Conservation (phyloP, 2,113 vertebrate species). For the Barbus barbus region DNA sequence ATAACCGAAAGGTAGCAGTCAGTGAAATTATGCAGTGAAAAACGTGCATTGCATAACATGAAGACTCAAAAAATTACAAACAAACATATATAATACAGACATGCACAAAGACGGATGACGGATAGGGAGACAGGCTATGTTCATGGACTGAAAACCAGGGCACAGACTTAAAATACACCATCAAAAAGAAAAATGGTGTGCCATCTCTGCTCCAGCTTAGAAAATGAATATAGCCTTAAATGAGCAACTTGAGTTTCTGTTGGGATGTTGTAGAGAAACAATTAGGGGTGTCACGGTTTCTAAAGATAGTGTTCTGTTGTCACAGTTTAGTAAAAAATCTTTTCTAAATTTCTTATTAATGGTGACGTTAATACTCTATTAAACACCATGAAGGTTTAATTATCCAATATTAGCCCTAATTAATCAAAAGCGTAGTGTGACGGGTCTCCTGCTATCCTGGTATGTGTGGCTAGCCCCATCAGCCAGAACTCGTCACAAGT, state of each 20-base stretch:
- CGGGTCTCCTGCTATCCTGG: too few species aligned
- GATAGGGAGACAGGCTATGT: not conserved
- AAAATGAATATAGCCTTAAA: not conserved
- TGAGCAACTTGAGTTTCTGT: conserved; percentile 17
- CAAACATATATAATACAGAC: conserved; percentile 14
- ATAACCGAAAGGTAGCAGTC: not conserved
- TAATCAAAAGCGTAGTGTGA: too few species aligned
- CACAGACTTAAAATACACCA: conserved; percentile 3
- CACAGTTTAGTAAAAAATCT: not conserved
- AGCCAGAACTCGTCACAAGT: too few species aligned
- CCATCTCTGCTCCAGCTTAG: not conserved
- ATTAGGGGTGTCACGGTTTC: not conserved
- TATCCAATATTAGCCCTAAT: too few species aligned
- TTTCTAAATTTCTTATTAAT: too few species aligned
- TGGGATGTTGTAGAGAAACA: not conserved
- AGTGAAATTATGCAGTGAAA: not conserved
- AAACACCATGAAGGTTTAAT: too few species aligned
- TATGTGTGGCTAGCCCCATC: too few species aligned
- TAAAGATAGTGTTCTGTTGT: not conserved
- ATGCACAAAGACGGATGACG: not conserved
- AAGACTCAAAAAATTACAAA: not conserved
- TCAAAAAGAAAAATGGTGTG: not conserved
- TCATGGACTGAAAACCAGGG: conserved; percentile 27
- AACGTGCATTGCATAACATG: not conserved
- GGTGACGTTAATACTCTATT: too few species aligned